These are phyloP conservation scores for Mus caroli DNA, from an alignment of 2,797 vertebrate species.

Conservation along the genomic window DNA sequence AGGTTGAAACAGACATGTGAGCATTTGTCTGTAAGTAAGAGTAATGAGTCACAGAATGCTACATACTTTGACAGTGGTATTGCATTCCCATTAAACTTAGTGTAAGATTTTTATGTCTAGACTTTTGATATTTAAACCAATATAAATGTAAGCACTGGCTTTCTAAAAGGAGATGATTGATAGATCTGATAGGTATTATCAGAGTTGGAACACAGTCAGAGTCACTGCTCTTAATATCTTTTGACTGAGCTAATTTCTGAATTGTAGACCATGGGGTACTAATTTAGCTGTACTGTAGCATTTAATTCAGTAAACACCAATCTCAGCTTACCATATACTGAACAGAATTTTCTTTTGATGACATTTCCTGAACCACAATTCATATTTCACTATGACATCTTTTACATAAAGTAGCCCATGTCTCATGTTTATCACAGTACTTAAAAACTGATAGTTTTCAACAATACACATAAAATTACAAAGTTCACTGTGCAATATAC, in stretches of 20 bases:
- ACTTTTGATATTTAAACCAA: not conserved
- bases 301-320: not conserved
- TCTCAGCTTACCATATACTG: not conserved
- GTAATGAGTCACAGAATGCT: too few relatives aligned
- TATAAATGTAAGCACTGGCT: not conserved
- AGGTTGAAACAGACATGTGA: not conserved
- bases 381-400: not conserved
- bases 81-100: not conserved
- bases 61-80: not conserved
- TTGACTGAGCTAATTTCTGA: not conserved
- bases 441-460: not conserved
- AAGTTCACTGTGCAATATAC: not conserved
- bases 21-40: not conserved
- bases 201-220: not conserved
- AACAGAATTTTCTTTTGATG: not conserved
- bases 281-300: not conserved
- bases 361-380: not conserved
- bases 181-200: not conserved
- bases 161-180: not conserved
- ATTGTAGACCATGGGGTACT: not conserved
- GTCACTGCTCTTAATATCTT: not conserved
- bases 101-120: not conserved
- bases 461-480: not conserved
- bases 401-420: not conserved
- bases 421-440: not conserved